These are phyloP conservation scores for Mystacides longicornis DNA, from an alignment of 2,888 invertebrate species.

Conservation along the genomic window DNA sequence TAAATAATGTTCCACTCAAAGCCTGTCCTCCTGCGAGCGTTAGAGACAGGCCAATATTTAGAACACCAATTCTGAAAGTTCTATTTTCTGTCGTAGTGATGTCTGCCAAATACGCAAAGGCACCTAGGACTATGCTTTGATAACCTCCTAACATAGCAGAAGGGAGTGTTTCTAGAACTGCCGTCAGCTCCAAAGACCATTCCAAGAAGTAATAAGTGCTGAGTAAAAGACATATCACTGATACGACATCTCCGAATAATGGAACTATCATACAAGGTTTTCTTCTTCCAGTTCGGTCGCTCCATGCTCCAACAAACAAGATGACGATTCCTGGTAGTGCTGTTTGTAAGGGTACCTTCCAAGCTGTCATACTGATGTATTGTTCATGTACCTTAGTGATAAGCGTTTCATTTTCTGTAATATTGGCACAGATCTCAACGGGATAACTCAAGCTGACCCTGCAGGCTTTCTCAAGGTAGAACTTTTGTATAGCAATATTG, in stretches of 20 bases:
- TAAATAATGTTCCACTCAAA: conserved; percentile 47
- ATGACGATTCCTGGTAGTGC: conserved; percentile 48
- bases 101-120: conserved; percentile 55
- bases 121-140: conserved; percentile 48
- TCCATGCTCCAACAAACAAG: conserved; percentile 54
- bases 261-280: conserved; percentile 52
- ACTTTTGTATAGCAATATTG: conserved; percentile 70
- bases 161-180: conserved; percentile 47
- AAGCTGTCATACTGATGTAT: conserved; percentile 48
- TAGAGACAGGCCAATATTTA: conserved; percentile 46
- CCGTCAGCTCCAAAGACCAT: conserved; percentile 45
- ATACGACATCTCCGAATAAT: conserved; percentile 46
- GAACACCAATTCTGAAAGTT: conserved; percentile 54
- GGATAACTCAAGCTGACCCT: conserved; percentile 68
- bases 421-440: conserved; percentile 59
- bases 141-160: conserved; percentile 49
- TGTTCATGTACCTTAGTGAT: conserved; percentile 49
- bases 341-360: conserved; percentile 49
- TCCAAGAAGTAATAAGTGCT: conserved; percentile 50
- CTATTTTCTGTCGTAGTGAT: conserved; percentile 51
- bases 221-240: conserved; percentile 43
- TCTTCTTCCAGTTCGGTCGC: conserved; percentile 49
- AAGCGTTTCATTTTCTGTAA: conserved; percentile 51
- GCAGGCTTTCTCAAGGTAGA: conserved; percentile 79
- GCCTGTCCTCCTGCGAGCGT: conserved; percentile 45